phyloP scores from a whole-genome alignment of 2,797 vertebrate genomes.

The Micrastur ruficollis region DNA sequence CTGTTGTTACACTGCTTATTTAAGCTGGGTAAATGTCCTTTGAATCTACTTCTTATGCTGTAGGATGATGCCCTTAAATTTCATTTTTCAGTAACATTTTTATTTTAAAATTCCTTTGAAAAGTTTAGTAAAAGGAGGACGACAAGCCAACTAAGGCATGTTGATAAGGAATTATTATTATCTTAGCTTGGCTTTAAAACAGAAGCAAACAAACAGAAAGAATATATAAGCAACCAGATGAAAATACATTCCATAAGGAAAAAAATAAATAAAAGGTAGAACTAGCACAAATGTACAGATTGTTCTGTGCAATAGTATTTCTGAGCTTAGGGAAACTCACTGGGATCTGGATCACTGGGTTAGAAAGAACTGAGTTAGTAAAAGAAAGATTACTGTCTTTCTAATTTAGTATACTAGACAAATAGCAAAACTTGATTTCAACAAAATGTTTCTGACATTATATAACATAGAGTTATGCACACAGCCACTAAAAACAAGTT shows the following conservation, averaged over 20 bases:
- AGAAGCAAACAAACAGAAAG: neutral
- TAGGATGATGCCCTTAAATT: neutral
- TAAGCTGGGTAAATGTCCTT: neutral
- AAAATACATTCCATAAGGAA: neutral
- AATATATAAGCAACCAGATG: neutral
- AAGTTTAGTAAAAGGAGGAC: neutral
- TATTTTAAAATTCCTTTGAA: neutral
- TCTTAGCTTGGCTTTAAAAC: neutral
- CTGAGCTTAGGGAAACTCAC: neutral
- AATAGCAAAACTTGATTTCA: neutral
- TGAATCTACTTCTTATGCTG: neutral
- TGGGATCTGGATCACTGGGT: neutral
- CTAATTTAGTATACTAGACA: neutral
- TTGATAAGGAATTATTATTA: neutral
- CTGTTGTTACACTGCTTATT: neutral
- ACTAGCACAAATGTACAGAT: neutral
- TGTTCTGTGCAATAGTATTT: neutral
- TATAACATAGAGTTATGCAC: neutral
- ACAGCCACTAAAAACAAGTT: neutral
- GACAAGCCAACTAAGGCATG: neutral
- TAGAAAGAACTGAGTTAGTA: neutral
- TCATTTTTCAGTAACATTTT: neutral
- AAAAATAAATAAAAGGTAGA: neutral
- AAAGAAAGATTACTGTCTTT: neutral
- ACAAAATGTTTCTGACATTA: neutral